Conservation (phyloP, 1,140 invertebrate genomes). For the Hyles euphorbiae region DNA sequence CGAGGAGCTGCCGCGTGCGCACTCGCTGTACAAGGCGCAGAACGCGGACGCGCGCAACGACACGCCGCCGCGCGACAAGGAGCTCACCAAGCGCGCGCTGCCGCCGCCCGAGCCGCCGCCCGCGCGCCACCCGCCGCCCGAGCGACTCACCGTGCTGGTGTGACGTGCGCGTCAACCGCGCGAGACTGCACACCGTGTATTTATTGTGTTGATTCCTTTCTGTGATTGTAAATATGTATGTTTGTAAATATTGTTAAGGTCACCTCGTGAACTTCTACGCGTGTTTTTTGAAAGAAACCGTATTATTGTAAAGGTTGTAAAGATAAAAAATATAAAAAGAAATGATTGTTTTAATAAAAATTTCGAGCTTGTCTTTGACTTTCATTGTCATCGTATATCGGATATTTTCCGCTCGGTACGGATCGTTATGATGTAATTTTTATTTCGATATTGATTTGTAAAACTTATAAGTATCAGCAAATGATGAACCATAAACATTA, state of each 20-base stretch:
- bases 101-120: constrained; percentile 55
- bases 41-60: constrained; percentile 87
- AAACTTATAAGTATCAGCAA: too few species aligned
- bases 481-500: too few species aligned
- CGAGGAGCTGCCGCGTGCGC: constrained; percentile 78
- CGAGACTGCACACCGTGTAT: constrained; percentile 31
- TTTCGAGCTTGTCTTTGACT: too few species aligned
- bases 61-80: constrained; percentile 86
- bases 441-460: too few species aligned
- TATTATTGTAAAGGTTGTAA: constrained; percentile 34
- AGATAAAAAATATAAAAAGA: constrained; percentile 7
- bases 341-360: constrained; percentile 12
- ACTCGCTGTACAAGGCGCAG: constrained; percentile 83
- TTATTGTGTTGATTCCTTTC: constrained; percentile 44
- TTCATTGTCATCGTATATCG: too few species aligned
- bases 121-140: constrained; percentile 55
- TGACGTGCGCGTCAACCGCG: constrained; percentile 19
- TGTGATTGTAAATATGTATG: constrained; percentile 62
- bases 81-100: constrained; percentile 85
- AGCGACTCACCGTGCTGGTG: constrained; percentile 69
- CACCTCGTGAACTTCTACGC: constrained; percentile 40
- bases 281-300: constrained; percentile 22
- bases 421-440: too few species aligned
- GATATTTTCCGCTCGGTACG: too few species aligned
- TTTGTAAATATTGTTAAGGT: constrained; percentile 57